Conservation (phyloP, 2,888 invertebrate genomes). For the Siphonodentalium dalli region DNA sequence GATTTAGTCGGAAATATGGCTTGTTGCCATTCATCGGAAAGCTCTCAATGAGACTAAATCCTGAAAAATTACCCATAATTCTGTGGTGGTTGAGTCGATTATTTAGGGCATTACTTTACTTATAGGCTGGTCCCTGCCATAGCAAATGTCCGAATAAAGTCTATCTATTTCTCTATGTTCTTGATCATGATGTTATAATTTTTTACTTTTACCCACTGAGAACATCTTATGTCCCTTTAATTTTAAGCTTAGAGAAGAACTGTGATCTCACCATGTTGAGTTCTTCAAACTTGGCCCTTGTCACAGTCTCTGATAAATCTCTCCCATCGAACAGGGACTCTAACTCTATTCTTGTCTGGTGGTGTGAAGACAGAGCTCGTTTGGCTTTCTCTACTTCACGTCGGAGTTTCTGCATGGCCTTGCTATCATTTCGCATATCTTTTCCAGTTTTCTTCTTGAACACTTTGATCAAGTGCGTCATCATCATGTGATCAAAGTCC, state of each 20-base stretch:
- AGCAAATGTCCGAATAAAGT: no score
- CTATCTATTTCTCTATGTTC: no score
- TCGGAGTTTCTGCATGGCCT: slow-evolving; percentile 93
- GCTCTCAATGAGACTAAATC: no score
- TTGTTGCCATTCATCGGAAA: no score
- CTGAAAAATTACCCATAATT: no score
- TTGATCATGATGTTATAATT: neutral
- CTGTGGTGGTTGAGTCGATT: no score
- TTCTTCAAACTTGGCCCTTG: slow-evolving; percentile 98
- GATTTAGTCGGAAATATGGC: no score
- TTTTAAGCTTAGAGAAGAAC: no score
- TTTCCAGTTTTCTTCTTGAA: slow-evolving; percentile 99
- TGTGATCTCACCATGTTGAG: slow-evolving; percentile 80
- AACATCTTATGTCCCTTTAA: no score
- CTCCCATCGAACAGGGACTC: slow-evolving; percentile 98
- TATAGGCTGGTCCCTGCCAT: no score
- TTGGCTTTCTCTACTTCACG: slow-evolving; percentile 98
- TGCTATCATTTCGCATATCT: slow-evolving; percentile 90
- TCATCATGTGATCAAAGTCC: slow-evolving; percentile 97
- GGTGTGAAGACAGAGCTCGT: slow-evolving; percentile 90
- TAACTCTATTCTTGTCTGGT: slow-evolving; percentile 97
- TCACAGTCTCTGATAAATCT: slow-evolving; percentile 96
- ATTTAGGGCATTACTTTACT: no score
- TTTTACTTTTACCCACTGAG: no score
- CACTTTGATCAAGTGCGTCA: slow-evolving; percentile 98